Conservation (phyloP, 2,113 vertebrate species). For the Gracilinanus agilis region DNA sequence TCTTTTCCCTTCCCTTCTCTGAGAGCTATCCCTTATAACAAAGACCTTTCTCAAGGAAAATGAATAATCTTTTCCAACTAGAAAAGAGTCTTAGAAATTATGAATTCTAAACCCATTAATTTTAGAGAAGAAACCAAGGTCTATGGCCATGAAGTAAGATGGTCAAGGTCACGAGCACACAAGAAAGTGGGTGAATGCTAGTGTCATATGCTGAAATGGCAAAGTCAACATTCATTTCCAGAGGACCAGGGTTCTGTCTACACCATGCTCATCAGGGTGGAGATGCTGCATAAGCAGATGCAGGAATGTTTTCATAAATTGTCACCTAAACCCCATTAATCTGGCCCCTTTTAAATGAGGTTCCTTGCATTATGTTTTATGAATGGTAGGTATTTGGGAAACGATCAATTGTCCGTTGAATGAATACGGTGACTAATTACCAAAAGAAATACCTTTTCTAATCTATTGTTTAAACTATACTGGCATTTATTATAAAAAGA, state of each 20-base stretch:
- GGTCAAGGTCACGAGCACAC: background rate
- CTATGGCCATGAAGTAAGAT: background rate
- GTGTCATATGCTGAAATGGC: background rate
- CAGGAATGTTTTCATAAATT: background rate
- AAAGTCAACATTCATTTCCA: background rate
- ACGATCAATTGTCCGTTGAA: background rate
- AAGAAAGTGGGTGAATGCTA: background rate
- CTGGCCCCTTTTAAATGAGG: background rate
- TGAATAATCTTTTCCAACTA: background rate
- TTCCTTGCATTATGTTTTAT: background rate
- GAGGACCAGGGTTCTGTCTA: background rate
- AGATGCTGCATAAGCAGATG: background rate
- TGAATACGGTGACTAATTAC: conserved; percentile 55
- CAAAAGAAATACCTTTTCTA: conserved; percentile 71
- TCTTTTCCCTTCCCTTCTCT: background rate
- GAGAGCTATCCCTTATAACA: background rate
- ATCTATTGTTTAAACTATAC: conserved; percentile 73
- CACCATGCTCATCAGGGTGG: background rate
- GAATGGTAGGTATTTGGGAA: background rate
- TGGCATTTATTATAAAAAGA: conserved; percentile 66
- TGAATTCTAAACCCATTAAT: background rate
- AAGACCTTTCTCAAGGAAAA: background rate
- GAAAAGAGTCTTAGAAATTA: background rate
- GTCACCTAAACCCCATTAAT: background rate
- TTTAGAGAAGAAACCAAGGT: background rate